A percentile compares a stretch with the other conserved stretches of the same genome.
phyloP scores from a whole-genome alignment of 2,888 invertebrate genomes.

The Lasius platythorax region DNA sequence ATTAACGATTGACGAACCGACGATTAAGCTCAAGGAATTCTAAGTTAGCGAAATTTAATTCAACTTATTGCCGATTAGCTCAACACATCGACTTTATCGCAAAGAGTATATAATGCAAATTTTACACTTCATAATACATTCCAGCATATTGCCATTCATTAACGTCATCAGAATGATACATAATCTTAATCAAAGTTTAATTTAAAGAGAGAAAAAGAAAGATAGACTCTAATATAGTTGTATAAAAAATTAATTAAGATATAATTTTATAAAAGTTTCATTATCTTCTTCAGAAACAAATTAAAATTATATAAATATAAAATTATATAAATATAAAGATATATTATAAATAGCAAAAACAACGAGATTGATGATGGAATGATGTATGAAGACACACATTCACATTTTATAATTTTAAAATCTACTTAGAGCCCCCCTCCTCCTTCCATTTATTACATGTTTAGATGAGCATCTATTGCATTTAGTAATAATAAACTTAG shows the following conservation, averaged over 20 bases:
- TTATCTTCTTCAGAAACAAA: background rate
- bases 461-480: background rate
- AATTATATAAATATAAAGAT: background rate
- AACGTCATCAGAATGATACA: background rate
- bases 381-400: background rate
- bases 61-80: slow-evolving; percentile 30
- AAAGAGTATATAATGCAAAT: background rate
- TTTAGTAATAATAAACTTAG: background rate
- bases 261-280: background rate
- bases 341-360: background rate
- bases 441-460: background rate
- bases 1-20: slow-evolving; percentile 61
- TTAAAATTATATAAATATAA: background rate
- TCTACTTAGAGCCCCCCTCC: background rate
- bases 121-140: background rate
- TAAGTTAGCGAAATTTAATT: slow-evolving; percentile 62
- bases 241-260: background rate
- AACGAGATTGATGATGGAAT: background rate
- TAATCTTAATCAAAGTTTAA: background rate
- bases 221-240: background rate
- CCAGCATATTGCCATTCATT: background rate
- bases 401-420: background rate
- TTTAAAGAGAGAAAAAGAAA: background rate
- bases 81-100: background rate
- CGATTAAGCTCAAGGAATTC: slow-evolving; percentile 58